Base-by-base conservation (phyloP, 2,797 vertebrate species). In the Syngnathus acus region DNA sequence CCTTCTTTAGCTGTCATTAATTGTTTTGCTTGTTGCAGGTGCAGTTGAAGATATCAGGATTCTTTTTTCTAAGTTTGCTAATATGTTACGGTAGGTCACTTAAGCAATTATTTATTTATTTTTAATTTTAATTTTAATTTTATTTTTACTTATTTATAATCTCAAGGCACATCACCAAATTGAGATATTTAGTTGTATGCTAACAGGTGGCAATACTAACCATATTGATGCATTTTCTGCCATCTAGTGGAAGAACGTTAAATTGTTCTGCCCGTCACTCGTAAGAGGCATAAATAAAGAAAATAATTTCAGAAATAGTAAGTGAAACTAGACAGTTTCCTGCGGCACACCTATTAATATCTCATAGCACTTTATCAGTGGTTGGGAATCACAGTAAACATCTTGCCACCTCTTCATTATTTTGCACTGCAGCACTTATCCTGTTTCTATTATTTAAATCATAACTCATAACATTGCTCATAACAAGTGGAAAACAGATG, bases 71-170 rank as follows among this genome's bases (percentile, higher is more conserved):
- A 69, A 86, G 65, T 90, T 86, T 80, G 78, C 80, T 2, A 72
- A 87, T 65, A 70, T 84, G 26, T 75, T 91, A 65, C 76, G 84
- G 91, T 91, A 78, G 2, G 72, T 73, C 21, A 21, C 26, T 62
- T 37, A 39, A 58, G 62, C 6, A 51, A 17, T 9, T 65, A 6
- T 32, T 5, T 26, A 9, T 32, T 55, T 55, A 9, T 57, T 57
- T 32, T 32, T 32, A 32, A 1, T 26, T 26, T 1, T 26, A 26
- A 26, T 26, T 26, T 26, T 26, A 26, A 2, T 26, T 26, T 26
- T 26, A 26, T 4, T 51, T 51, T 51, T 51, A 21, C 50, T 23
- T 8, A 17, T 17, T 14, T 2, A 48, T 17, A 48, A 48, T 48
- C 6, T 19, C 47, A 16, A 17, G 16, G 5, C 5, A 16, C 16